phyloP scores from a whole-genome alignment of 2,113 vertebrate species.

The Neotragus pygmaeus region DNA sequence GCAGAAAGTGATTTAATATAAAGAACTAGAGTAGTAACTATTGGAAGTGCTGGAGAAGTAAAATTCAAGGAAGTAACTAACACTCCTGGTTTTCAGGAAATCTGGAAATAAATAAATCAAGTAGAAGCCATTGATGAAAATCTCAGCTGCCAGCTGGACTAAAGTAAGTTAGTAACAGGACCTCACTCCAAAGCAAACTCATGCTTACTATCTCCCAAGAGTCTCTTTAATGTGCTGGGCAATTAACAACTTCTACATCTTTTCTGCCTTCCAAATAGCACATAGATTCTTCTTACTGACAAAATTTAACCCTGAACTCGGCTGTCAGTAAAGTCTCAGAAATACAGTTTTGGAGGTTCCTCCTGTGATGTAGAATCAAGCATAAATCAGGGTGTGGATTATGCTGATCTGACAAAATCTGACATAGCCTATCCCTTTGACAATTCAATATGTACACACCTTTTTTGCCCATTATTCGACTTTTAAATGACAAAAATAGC shows the following conservation, averaged over 20 bases:
- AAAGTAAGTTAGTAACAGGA: neutral
- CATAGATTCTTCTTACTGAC: neutral
- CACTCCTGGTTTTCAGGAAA: neutral
- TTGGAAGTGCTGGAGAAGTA: neutral
- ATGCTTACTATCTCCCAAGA: neutral
- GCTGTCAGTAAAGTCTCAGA: neutral
- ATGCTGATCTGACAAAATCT: neutral
- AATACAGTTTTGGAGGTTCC: neutral
- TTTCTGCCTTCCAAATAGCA: neutral
- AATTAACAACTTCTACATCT: neutral
- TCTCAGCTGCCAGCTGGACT: neutral
- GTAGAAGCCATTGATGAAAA: neutral
- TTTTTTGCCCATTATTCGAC: neutral
- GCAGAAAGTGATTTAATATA: neutral
- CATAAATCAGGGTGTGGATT: neutral
- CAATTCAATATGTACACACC: neutral
- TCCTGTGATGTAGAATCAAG: neutral
- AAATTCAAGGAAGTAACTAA: neutral
- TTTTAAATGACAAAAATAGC: neutral
- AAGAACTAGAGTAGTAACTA: neutral
- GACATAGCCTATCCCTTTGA: neutral
- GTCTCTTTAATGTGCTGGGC: neutral
- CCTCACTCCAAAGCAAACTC: neutral
- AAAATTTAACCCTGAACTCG: neutral
- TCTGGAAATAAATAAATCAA: neutral